Conservation (phyloP, 2,797 vertebrate species). For the Adelosebastes latens region DNA sequence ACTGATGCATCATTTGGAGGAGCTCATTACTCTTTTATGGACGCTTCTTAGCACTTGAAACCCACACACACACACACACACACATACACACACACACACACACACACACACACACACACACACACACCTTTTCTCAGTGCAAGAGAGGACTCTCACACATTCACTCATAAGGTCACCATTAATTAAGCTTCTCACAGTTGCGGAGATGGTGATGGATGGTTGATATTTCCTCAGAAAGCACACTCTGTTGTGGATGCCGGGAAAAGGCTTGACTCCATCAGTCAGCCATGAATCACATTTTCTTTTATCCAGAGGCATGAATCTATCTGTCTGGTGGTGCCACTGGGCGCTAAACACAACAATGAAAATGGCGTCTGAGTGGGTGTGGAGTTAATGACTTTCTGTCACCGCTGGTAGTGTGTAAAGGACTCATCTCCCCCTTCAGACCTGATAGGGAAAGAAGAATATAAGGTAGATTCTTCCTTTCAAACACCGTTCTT, state of each 20-base stretch:
- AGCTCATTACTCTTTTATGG: constrained; percentile 72
- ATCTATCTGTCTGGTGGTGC: constrained; percentile 50
- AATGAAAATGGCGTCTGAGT: constrained; percentile 49
- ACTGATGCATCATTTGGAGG: constrained; percentile 56
- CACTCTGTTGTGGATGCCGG: constrained; percentile 30
- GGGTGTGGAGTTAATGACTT: constrained; percentile 61
- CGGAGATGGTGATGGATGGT: constrained; percentile 57
- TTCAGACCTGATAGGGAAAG: background rate
- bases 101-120: background rate
- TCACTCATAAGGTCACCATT: constrained; percentile 63
- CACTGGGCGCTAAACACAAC: constrained; percentile 43
- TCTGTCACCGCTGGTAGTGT: constrained; percentile 60
- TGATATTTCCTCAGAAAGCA: constrained; percentile 54
- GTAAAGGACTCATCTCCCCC: constrained; percentile 25
- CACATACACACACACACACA: too few species aligned
- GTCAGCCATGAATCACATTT: constrained; percentile 44
- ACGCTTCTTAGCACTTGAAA: constrained; percentile 21
- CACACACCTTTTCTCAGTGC: constrained; percentile 5
- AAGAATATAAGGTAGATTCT: background rate
- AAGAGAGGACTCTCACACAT: constrained; percentile 26
- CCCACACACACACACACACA: too few species aligned
- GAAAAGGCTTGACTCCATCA: constrained; percentile 47
- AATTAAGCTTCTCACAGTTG: constrained; percentile 55
- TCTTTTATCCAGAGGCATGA: constrained; percentile 43
- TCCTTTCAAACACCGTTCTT: background rate